Conservation (phyloP, 2,113 vertebrate genomes). For the Python bivittatus region DNA sequence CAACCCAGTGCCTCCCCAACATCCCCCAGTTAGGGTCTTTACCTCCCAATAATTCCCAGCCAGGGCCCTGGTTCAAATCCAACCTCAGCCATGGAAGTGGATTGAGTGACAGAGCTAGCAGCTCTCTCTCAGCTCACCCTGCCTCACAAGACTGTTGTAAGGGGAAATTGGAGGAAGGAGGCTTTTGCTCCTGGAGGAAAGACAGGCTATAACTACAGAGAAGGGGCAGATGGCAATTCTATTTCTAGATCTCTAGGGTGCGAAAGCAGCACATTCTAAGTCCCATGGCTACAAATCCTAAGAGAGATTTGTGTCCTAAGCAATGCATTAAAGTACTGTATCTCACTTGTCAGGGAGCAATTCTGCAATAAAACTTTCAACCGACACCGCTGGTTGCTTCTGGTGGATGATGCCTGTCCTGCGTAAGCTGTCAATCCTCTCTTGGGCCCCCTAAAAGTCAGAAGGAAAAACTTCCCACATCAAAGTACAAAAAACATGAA, state of each 20-base stretch:
- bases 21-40: not conserved
- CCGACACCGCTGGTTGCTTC: conserved; percentile 91
- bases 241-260: not conserved
- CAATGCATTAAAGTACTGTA: not conserved
- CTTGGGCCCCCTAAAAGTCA: conserved; percentile 89
- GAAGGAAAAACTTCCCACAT: conserved; percentile 1
- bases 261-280: not conserved
- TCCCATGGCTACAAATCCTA: not conserved
- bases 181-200: too few relatives aligned
- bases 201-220: not conserved
- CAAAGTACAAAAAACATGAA: not conserved
- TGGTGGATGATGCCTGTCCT: conserved; percentile 87
- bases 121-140: not conserved
- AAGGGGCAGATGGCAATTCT: not conserved
- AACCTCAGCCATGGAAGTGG: too few relatives aligned
- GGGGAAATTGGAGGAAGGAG: too few relatives aligned
- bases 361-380: conserved; percentile 97
- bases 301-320: not conserved
- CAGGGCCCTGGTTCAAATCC: too few relatives aligned
- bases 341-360: conserved; percentile 95
- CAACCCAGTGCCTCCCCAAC: too few relatives aligned
- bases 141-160: too few relatives aligned
- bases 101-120: too few relatives aligned
- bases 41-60: not conserved
- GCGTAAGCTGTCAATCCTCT: conserved; percentile 90